These are phyloP conservation scores for Pempheris klunzingeri DNA, from an alignment of 2,797 vertebrate genomes.

Conservation along the genomic window DNA sequence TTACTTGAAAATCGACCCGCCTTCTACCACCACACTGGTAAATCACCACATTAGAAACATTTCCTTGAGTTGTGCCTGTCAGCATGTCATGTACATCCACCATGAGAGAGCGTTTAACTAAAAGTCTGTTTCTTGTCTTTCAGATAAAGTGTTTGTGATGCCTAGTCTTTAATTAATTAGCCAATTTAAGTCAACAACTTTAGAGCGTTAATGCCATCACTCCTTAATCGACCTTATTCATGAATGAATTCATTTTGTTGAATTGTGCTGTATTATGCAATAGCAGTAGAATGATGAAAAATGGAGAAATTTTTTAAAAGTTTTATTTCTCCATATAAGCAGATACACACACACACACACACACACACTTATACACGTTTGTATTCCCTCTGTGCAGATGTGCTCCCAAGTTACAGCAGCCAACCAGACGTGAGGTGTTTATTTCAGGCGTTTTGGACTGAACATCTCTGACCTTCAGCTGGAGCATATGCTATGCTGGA, in stretches of 20 bases:
- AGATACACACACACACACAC: background rate
- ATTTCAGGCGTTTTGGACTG: conserved; percentile 80
- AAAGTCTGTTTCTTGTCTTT: background rate
- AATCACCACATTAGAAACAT: conserved; percentile 13
- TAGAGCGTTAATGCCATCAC: background rate
- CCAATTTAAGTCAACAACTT: conserved; percentile 1
- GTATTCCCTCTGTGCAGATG: conserved; percentile 63
- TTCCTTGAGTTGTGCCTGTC: background rate
- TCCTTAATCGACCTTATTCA: background rate
- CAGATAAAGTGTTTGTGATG: background rate
- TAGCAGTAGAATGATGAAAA: conserved; percentile 38
- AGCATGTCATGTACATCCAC: background rate
- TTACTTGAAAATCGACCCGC: conserved; percentile 22
- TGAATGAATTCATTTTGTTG: conserved; percentile 26
- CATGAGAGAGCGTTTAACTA: background rate
- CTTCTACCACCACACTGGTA: background rate
- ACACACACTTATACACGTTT: background rate
- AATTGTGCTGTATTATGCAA: conserved; percentile 37
- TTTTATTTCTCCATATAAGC: conserved; percentile 23
- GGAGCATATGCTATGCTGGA: conserved; percentile 84
- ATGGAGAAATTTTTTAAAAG: conserved; percentile 31
- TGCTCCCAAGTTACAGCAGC: conserved; percentile 62
- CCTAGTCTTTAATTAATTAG: background rate
- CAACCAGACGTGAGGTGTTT: conserved; percentile 68
- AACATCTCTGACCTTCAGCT: conserved; percentile 85